phyloP scores from a whole-genome alignment of 1,140 invertebrate genomes.

The Sesamia nonagrioides region DNA sequence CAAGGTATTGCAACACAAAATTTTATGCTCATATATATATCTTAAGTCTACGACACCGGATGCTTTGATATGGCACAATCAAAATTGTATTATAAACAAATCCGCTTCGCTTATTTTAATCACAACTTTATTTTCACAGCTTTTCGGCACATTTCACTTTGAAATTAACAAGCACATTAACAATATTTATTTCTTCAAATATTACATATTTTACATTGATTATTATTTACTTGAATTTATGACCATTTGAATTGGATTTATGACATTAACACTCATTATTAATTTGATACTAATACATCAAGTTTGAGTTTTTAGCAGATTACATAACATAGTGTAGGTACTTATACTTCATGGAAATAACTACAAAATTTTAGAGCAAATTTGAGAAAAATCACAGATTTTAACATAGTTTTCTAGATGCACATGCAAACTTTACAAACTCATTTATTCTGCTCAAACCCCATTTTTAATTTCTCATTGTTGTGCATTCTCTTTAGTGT shows the following conservation, averaged over 20 bases:
- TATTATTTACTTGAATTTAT: neutral
- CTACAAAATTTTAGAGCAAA: conserved; percentile 10
- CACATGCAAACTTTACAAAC: conserved; percentile 66
- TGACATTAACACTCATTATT: neutral
- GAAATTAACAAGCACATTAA: conserved; percentile 25
- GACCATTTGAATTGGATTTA: conserved; percentile 4
- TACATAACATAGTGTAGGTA: neutral
- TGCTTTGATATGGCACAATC: conserved; percentile 29
- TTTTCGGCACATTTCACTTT: conserved; percentile 36
- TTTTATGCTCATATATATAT: conserved; percentile 20
- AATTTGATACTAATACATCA: neutral
- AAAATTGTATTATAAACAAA: conserved; percentile 44
- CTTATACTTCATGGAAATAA: conserved; percentile 5
- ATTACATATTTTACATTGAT: neutral
- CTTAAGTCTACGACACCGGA: conserved; percentile 21
- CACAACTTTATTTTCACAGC: conserved; percentile 40
- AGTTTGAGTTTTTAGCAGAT: conserved; percentile 3
- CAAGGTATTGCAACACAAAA: conserved; percentile 27
- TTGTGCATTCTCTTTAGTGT: conserved; percentile 66
- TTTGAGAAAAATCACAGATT: conserved; percentile 12
- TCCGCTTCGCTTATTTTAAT: conserved; percentile 36
- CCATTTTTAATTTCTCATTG: conserved; percentile 79
- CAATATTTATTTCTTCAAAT: conserved; percentile 26
- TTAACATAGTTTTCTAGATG: conserved; percentile 40
- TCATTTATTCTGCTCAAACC: conserved; percentile 86